Evolutionary conservation across 2,888 invertebrate species (phyloP).

Genomic region (Beris morrisii): DNA sequence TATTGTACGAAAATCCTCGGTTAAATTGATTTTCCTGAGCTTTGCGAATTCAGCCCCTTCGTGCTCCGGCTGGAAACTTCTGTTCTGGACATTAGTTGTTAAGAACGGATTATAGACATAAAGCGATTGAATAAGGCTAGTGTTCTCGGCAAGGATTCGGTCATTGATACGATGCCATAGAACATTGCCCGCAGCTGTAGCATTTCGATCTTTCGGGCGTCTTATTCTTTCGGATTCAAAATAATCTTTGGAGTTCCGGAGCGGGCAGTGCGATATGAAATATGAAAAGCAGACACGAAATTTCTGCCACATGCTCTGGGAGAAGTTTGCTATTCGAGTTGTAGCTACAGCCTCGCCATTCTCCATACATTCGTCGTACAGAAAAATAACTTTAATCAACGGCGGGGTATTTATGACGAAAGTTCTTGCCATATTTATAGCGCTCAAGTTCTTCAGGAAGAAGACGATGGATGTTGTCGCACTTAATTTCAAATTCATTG

Average conservation of each 20-base stretch:
- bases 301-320: constrained; percentile 19
- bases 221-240: background rate
- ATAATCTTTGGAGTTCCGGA: background rate
- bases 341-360: background rate
- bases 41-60: background rate
- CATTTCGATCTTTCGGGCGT: background rate
- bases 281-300: constrained; percentile 23
- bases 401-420: constrained; percentile 19
- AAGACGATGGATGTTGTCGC: constrained; percentile 18
- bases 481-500: constrained; percentile 12
- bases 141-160: background rate
- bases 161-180: background rate
- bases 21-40: constrained; percentile 18
- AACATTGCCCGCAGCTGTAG: background rate
- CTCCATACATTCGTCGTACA: constrained; percentile 20
- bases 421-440: background rate
- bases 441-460: constrained; percentile 1
- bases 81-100: background rate
- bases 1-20: background rate
- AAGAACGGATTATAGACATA: constrained; percentile 21
- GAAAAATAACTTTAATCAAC: constrained; percentile 14
- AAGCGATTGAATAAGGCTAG: constrained; percentile 13
- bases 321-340: constrained; percentile 17
- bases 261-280: constrained; percentile 12
- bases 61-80: background rate